These are phyloP conservation scores for Mythimna vitellina DNA, from an alignment of 2,888 invertebrate genomes.

Conservation along the genomic window DNA sequence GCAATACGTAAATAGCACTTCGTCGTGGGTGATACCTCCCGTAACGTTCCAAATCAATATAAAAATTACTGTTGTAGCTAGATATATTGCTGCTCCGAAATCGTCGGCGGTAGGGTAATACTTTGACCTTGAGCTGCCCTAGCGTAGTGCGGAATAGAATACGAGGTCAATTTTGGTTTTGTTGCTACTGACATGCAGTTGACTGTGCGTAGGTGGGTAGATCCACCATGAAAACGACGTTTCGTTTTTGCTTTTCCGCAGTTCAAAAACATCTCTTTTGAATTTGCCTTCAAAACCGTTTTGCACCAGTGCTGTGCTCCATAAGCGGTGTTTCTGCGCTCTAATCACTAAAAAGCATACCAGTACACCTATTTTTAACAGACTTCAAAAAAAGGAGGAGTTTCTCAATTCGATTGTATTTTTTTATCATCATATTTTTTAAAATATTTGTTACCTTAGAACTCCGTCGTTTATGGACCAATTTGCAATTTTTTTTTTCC, in stretches of 20 bases:
- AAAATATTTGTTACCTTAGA: no score
- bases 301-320: background rate
- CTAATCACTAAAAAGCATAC: background rate
- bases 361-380: no score
- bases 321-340: background rate
- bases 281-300: background rate
- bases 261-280: background rate
- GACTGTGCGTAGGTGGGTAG: background rate
- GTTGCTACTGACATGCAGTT: background rate
- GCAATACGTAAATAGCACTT: slow-evolving; percentile 77
- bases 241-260: background rate
- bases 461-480: no score
- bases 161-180: slow-evolving; percentile 1
- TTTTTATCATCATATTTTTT: no score
- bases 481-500: no score
- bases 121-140: slow-evolving; percentile 1
- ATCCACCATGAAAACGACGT: background rate
- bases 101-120: slow-evolving; percentile 6
- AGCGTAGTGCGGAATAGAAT: background rate
- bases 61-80: slow-evolving; percentile 30
- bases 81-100: background rate
- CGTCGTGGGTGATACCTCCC: slow-evolving; percentile 72
- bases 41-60: slow-evolving; percentile 60
- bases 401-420: no score
- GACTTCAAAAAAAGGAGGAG: no score